A percentile compares a stretch with the other conserved stretches of the same genome.
Conservation (phyloP, 1,140 invertebrate genomes). For the Xylocopa sonorina region DNA sequence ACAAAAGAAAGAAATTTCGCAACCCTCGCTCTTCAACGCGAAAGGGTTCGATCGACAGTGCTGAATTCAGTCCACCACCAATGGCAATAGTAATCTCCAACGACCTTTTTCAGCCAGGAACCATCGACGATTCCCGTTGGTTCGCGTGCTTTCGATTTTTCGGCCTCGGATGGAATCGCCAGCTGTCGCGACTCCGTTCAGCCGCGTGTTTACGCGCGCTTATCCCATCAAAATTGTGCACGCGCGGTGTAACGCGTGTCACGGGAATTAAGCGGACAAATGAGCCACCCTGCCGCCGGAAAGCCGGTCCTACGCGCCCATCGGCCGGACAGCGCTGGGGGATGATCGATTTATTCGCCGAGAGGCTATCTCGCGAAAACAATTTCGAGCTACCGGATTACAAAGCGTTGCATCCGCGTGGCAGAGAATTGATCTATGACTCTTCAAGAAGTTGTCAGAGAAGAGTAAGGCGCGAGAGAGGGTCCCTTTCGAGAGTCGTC, state of each 20-base stretch:
- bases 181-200: conserved; percentile 46
- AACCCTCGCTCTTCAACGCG: conserved; percentile 53
- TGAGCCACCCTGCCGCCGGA: neutral
- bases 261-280: conserved; percentile 44
- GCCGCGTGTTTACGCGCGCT: conserved; percentile 36
- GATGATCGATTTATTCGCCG: neutral
- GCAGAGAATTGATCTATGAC: no score
- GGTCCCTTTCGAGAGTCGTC: neutral
- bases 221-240: conserved; percentile 73
- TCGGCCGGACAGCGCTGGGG: neutral
- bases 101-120: conserved; percentile 57
- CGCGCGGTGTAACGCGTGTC: conserved; percentile 56
- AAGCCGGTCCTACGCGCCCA: neutral
- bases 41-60: conserved; percentile 57
- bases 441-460: no score
- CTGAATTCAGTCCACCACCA: conserved; percentile 77
- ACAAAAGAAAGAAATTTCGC: conserved; percentile 45
- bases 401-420: no score
- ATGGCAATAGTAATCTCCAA: conserved; percentile 76
- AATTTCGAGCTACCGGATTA: no score
- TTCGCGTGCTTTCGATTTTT: conserved; percentile 76
- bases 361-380: no score
- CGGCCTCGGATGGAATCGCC: conserved; percentile 77
- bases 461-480: neutral
- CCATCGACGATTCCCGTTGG: conserved; percentile 1